phyloP scores from a whole-genome alignment of 2,888 invertebrate genomes.

The Hoplodrina blanda region DNA sequence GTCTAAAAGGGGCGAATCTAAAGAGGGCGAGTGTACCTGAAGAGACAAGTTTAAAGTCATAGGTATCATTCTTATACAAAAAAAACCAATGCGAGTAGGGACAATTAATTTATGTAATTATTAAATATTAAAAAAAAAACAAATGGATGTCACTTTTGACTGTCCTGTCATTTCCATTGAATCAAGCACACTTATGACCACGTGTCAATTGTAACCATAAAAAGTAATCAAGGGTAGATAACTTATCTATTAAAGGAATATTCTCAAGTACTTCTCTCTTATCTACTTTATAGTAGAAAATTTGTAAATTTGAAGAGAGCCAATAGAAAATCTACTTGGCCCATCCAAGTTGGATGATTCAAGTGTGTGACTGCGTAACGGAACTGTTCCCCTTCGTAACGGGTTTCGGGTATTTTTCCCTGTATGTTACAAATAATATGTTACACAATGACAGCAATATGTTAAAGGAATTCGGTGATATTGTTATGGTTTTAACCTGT shows the following conservation, averaged over 20 bases:
- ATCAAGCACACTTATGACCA: constrained; percentile 14
- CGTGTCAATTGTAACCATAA: constrained; percentile 17
- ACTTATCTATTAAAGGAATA: constrained; percentile 9
- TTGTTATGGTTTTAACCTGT: background rate
- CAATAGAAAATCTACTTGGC: background rate
- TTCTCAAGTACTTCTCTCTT: constrained; percentile 11
- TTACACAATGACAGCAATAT: constrained; percentile 1
- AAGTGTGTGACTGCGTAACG: constrained; percentile 11
- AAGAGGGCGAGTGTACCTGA: no score
- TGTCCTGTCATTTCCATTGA: background rate
- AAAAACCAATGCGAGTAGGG: no score
- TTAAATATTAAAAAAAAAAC: no score
- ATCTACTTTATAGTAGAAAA: constrained; percentile 21
- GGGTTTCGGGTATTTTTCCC: constrained; percentile 50
- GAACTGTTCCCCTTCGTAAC: background rate
- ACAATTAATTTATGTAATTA: no score
- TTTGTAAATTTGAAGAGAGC: constrained; percentile 14
- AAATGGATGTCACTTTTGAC: background rate
- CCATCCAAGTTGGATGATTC: constrained; percentile 12
- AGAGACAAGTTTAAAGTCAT: no score
- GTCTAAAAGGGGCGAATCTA: no score
- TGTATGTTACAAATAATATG: background rate
- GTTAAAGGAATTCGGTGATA: constrained; percentile 3
- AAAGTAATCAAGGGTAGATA: constrained; percentile 32
- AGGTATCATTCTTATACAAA: no score